Percentiles rank a stretch among this genome's conserved stretches.
Conservation (phyloP, 1,140 invertebrate species). For the Tribolium castaneum region DNA sequence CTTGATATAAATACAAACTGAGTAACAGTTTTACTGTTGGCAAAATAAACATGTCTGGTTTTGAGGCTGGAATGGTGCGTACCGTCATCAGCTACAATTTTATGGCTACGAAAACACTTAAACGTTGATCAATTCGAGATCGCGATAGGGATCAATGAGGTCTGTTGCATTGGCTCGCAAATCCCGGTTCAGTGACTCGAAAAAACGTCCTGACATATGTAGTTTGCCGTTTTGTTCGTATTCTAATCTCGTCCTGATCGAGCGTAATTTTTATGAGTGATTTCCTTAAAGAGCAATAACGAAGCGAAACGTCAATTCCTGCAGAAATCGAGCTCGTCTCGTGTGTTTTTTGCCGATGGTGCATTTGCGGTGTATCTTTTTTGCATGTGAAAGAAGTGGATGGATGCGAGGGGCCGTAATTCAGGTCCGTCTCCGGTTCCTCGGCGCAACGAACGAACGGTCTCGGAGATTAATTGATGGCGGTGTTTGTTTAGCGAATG, state of each 20-base stretch:
- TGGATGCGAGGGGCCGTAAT: conserved; percentile 25
- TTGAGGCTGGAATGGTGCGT: neutral
- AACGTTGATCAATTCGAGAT: neutral
- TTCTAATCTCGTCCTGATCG: neutral
- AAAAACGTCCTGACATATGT: neutral
- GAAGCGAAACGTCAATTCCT: neutral
- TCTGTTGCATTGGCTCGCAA: neutral
- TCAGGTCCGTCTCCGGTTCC: conserved; percentile 30
- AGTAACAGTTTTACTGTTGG: neutral
- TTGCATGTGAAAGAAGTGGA: conserved; percentile 23
- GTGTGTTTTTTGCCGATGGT: neutral
- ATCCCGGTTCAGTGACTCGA: neutral
- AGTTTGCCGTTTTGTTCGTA: neutral
- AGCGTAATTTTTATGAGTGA: neutral
- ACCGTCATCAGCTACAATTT: neutral
- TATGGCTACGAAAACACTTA: neutral
- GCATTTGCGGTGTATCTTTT: conserved; percentile 3
- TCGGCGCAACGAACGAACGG: conserved; percentile 26
- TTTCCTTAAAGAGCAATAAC: neutral
- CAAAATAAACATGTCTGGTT: neutral
- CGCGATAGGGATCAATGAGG: neutral
- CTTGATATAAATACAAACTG: neutral
- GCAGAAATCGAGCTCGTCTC: neutral
- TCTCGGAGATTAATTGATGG: conserved; percentile 46
- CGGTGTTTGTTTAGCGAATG: conserved; percentile 47